These are phyloP conservation scores for Archegozetes longisetosus DNA, from an alignment of 1,140 invertebrate species.

Conservation along the genomic window DNA sequence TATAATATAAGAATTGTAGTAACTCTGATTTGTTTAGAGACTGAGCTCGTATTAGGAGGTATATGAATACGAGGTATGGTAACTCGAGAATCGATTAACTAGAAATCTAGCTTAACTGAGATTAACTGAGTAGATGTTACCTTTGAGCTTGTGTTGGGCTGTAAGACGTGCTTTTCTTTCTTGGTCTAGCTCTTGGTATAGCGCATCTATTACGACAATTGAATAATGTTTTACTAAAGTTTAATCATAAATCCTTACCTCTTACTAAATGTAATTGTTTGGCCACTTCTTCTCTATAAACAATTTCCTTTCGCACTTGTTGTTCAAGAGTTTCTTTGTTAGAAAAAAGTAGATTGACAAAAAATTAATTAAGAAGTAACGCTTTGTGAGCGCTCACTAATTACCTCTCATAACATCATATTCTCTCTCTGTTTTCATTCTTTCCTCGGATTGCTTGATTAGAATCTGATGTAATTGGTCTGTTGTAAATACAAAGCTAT, in stretches of 20 bases:
- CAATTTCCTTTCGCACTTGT: constrained; percentile 28
- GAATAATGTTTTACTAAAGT: no score
- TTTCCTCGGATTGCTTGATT: constrained; percentile 19
- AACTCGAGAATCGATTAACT: no score
- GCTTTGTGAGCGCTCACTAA: no score
- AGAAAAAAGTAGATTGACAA: no score
- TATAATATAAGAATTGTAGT: no score
- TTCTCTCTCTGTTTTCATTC: constrained; percentile 19
- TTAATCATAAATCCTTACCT: constrained; percentile 27
- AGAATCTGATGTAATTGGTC: constrained; percentile 18
- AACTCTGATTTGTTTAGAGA: no score
- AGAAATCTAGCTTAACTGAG: no score
- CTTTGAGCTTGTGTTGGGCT: constrained; percentile 30
- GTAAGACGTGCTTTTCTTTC: constrained; percentile 29
- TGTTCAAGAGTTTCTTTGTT: constrained; percentile 28
- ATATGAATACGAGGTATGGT: no score
- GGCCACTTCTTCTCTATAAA: constrained; percentile 29
- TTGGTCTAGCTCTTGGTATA: constrained; percentile 29
- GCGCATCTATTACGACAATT: constrained; percentile 28
- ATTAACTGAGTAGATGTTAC: constrained; percentile 18
- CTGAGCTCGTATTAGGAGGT: no score
- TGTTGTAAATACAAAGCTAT: no score
- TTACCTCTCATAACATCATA: constrained; percentile 21
- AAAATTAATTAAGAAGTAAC: no score
- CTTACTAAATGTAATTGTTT: constrained; percentile 29